These are phyloP conservation scores for Syngnathoides biaculeatus DNA, from an alignment of 2,113 vertebrate genomes.

Conservation along the genomic window DNA sequence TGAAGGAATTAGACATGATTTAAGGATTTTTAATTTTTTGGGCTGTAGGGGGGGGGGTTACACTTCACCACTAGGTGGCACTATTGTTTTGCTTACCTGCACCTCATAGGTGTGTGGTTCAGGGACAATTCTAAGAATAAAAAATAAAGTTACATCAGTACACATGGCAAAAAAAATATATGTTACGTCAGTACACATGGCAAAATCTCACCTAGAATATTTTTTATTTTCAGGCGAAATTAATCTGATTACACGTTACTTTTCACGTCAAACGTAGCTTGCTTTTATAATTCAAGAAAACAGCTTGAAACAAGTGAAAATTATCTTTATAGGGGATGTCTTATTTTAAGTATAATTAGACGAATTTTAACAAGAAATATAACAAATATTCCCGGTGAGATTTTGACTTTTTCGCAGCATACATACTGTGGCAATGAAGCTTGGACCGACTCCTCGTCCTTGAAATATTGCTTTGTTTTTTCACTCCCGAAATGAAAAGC, in stretches of 20 bases:
- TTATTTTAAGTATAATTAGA: too few species aligned
- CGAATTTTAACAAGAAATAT: too few species aligned
- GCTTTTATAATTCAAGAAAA: not conserved
- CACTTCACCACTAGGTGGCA: not conserved
- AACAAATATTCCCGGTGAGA: too few species aligned
- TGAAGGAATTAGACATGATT: constrained; percentile 6
- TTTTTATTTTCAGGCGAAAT: too few species aligned
- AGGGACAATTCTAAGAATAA: constrained; percentile 40
- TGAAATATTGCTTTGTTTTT: constrained; percentile 45
- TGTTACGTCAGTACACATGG: not conserved
- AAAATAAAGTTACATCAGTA: not conserved
- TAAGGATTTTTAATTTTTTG: not conserved
- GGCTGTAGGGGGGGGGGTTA: too few species aligned
- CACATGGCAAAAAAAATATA: not conserved
- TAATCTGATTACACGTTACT: too few species aligned
- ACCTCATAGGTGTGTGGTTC: constrained; percentile 16
- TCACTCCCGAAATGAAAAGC: constrained; percentile 20
- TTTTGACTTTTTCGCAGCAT: not conserved
- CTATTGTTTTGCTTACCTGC: constrained; percentile 15
- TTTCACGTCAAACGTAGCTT: too few species aligned
- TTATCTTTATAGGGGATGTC: not conserved
- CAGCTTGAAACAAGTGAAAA: not conserved
- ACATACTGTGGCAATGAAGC: constrained; percentile 49
- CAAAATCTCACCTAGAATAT: too few species aligned
- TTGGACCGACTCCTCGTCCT: constrained; percentile 14